Evolutionary conservation across 1,140 invertebrate genomes (phyloP), one percentile per base, ranked within the genome.

Genomic region (Drosophila setifemur): DNA sequence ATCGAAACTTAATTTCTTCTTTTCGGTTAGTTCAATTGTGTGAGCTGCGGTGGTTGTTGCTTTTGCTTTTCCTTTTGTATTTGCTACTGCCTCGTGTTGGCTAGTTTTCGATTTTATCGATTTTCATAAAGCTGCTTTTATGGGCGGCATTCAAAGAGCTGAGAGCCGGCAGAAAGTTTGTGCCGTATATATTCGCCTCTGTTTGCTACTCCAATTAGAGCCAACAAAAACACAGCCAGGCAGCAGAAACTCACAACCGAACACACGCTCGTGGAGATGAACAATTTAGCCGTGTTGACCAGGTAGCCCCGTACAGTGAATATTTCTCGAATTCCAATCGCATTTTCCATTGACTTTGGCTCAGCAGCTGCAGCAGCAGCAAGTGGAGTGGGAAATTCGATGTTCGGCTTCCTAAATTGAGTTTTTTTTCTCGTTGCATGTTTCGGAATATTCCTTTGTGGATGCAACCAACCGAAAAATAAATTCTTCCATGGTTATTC

Each of bases 51-150:
- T 78, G 70, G 75, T 73, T 61, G 70, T 37, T 63, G 53, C 40
- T 26, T 23, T 58, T 53, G 31, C 33, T 29, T 40, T 26, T 61
- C 43, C 53, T 9, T 48, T 23, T 23, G 21, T n/a, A n/a, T n/a
- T 33, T 26, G 21, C 19, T 55, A 28, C 50, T 31, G 19, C 28
- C 44, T 31, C 21, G 35, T 40, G 78, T 61, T 79, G 75, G 81
- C 71, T 85, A 86, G 75, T 85, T 85, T 85, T 81, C 81, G 81
- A 85, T 85, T 85, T 86, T 86, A 85, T 85, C 70, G 81, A 85
- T 85, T 85, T 85, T 85, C 71, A 75, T 86, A 85, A 86, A 86
- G 70, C 64, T 60, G 48, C 78, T 66, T 76, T 83, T 69, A 55
- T 43, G 43, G 55, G 45, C 53, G 63, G 66, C 53, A 66, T 72